phyloP scores from a whole-genome alignment of 2,888 invertebrate species.

The Standfussiana lucernea region DNA sequence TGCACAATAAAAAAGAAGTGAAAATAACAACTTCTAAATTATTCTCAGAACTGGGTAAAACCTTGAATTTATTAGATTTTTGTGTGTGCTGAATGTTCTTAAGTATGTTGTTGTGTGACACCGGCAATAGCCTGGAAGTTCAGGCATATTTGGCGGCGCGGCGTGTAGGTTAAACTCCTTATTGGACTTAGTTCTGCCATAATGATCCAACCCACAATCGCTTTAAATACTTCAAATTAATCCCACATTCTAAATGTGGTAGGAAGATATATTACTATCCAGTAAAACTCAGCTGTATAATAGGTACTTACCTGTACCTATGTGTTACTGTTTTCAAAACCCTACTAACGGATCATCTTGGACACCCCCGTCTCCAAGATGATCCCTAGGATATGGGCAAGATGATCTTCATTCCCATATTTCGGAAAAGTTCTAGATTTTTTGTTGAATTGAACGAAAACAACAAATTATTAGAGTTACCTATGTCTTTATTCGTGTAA shows the following conservation, averaged over 20 bases:
- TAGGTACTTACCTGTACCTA: too few species aligned
- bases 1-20: constrained; percentile 72
- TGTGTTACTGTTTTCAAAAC: neutral
- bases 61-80: neutral
- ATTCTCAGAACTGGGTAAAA: constrained; percentile 71
- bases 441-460: too few species aligned
- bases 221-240: neutral
- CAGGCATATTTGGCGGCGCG: neutral
- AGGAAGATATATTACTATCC: neutral
- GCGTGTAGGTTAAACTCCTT: neutral
- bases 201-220: neutral
- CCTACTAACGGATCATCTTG: neutral
- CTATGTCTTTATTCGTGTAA: too few species aligned
- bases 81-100: neutral
- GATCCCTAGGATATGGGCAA: neutral
- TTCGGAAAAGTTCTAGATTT: too few species aligned
- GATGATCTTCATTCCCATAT: too few species aligned
- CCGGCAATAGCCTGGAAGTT: neutral
- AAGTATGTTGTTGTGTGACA: neutral
- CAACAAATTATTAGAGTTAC: too few species aligned
- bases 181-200: neutral
- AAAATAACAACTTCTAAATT: constrained; percentile 67
- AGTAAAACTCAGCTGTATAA: neutral
- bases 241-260: neutral
- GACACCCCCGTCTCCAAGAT: neutral